A percentile compares a stretch with the other conserved stretches of the same genome.
Conservation (phyloP, 2,797 vertebrate species). For the Xerus rutilus region DNA sequence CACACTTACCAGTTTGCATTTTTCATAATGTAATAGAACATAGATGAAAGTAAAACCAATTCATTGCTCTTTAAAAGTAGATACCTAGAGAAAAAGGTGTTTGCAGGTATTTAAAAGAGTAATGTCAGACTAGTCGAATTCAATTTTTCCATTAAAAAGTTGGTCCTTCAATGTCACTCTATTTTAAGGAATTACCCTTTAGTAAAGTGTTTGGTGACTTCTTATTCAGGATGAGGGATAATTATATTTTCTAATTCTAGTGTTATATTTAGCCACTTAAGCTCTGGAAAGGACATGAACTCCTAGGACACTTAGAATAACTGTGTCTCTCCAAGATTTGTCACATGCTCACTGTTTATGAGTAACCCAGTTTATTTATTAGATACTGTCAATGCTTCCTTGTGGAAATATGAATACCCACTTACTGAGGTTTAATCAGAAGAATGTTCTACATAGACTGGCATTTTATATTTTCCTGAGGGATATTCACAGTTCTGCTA, state of each 20-base stretch:
- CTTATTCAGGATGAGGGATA: conserved; percentile 64
- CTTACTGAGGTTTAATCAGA: not conserved
- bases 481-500: not conserved
- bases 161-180: conserved; percentile 36
- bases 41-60: conserved; percentile 54
- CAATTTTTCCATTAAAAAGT: not conserved
- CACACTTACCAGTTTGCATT: conserved; percentile 35
- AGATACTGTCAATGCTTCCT: conserved; percentile 54
- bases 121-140: conserved; percentile 33
- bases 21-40: conserved; percentile 45
- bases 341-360: conserved; percentile 76
- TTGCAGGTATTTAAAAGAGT: conserved; percentile 49
- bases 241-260: conserved; percentile 53
- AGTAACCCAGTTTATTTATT: conserved; percentile 76
- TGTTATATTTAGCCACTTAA: conserved; percentile 72
- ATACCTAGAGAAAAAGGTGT: not conserved
- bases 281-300: conserved; percentile 69
- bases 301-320: conserved; percentile 62
- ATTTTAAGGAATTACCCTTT: conserved; percentile 56
- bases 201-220: conserved; percentile 2
- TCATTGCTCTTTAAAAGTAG: not conserved
- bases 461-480: not conserved
- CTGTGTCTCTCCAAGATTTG: not conserved
- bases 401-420: conserved; percentile 4
- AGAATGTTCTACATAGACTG: not conserved